Percentiles rank a stretch among this genome's conserved stretches.
Evolutionary conservation across 2,113 vertebrate species (phyloP).

Genomic region (Apistogramma diplotaenia): DNA sequence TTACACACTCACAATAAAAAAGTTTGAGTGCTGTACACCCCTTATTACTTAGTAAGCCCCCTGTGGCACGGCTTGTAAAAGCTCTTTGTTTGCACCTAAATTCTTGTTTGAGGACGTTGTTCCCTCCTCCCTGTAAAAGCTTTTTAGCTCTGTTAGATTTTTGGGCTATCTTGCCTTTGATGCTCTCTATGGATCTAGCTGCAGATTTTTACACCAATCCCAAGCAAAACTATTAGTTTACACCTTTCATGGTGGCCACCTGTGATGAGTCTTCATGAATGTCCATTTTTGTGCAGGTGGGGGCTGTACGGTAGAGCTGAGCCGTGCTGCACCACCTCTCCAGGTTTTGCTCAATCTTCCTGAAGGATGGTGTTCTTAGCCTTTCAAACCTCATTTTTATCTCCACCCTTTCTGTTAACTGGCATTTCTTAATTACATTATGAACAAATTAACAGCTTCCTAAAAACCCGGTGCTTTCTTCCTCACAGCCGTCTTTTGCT

Average conservation of each 20-base stretch:
- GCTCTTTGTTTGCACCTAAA: background rate
- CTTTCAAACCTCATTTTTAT: too few relatives aligned
- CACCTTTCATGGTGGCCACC: background rate
- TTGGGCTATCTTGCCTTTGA: background rate
- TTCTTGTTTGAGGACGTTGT: background rate
- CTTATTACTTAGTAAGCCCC: background rate
- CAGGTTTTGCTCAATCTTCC: too few relatives aligned
- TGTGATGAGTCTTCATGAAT: background rate
- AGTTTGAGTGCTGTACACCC: background rate
- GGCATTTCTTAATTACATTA: too few relatives aligned
- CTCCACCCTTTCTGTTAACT: too few relatives aligned
- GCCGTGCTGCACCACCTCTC: too few relatives aligned
- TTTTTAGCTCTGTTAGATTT: background rate
- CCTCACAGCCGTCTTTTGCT: background rate
- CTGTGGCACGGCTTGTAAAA: background rate
- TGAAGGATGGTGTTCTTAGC: too few relatives aligned
- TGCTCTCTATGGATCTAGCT: background rate
- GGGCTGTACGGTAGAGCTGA: background rate
- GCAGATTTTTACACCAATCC: background rate
- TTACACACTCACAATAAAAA: too few relatives aligned
- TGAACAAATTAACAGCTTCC: too few relatives aligned
- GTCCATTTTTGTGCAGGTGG: background rate
- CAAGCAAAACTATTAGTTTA: background rate
- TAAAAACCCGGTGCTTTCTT: too few relatives aligned
- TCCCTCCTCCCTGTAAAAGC: background rate